Percentiles rank a stretch among this genome's conserved stretches.
These are phyloP conservation scores for Stratiolaelaps scimitus DNA, from an alignment of 1,140 invertebrate genomes.

Conservation along the genomic window DNA sequence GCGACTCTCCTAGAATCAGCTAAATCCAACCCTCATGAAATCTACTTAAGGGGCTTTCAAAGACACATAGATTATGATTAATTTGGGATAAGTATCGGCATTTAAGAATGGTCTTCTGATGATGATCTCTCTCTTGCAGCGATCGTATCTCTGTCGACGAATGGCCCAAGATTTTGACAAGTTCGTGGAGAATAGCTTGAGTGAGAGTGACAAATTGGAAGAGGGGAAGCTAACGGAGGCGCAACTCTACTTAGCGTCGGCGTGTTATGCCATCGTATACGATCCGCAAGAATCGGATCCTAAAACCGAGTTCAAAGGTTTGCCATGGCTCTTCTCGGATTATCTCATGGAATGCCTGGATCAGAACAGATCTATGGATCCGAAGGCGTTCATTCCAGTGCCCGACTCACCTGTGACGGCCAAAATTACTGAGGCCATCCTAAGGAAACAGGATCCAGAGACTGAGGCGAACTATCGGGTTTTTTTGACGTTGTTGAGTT, in stretches of 20 bases:
- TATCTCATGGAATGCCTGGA: not conserved
- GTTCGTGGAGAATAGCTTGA: too few species aligned
- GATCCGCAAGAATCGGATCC: not conserved
- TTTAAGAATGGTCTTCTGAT: not conserved
- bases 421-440: not conserved
- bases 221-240: not conserved
- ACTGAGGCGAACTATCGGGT: not conserved
- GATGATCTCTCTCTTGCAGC: not conserved
- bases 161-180: constrained; percentile 4
- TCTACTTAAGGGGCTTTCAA: not conserved
- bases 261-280: not conserved
- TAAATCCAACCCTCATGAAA: not conserved
- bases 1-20: not conserved
- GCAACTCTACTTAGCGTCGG: not conserved
- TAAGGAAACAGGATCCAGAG: not conserved
- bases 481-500: too few species aligned
- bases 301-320: not conserved
- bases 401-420: not conserved
- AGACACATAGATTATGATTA: not conserved
- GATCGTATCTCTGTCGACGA: not conserved
- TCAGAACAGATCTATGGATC: not conserved
- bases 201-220: too few species aligned
- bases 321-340: not conserved
- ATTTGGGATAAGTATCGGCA: not conserved
- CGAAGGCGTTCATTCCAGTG: not conserved